Base-by-base conservation (phyloP, 2,888 invertebrate genomes). In the Calliscelio sp. region DNA sequence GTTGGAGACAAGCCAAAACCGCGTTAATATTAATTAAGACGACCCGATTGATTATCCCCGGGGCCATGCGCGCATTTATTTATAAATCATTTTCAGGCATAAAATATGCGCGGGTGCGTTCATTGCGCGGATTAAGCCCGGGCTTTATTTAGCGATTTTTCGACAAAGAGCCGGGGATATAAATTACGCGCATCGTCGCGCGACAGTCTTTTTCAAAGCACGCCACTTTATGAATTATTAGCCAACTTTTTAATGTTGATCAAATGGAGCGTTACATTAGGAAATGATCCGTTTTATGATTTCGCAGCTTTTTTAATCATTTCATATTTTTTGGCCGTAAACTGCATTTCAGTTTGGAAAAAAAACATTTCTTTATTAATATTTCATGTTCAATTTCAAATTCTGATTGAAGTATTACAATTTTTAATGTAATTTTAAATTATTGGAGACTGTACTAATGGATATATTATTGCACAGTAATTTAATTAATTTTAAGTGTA, bases 11-110 rank as follows among this genome's bases (percentile, higher is more conserved):
- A n/a, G n/a, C n/a, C n/a, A n/a, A n/a, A n/a, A n/a, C n/a, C n/a
- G n/a, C n/a, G n/a, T n/a, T n/a, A n/a, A 90, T 90, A 90, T 90
- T 90, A 89, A 90, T 86, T 80, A 85, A 84, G 81, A 81, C 77
- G 71, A 63, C 66, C 74, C 78, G 73, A 81, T 63, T 81, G 81
- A 81, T 81, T 77, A 70, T 65, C 55, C 59, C 35, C n/a, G 20
- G 35, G 44, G 44, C 63, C 53, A 75, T 55, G 53, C 46, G 49
- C 66, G 35, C 73, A 73, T 70, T 68, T 68, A 75, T 75, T 41
- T 75, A 75, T 81, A 65, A 75, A 81, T 81, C 81, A 81, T 81
- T 63, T 75, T 75, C n/a, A 16, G 41, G 14, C 44, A 57, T 75
- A 51, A 81, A 70, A 70, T 81, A 75, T 57, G 59, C 63, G 63